These are phyloP conservation scores for Gallinago nigripennis DNA, from an alignment of 2,797 vertebrate species.

Conservation along the genomic window DNA sequence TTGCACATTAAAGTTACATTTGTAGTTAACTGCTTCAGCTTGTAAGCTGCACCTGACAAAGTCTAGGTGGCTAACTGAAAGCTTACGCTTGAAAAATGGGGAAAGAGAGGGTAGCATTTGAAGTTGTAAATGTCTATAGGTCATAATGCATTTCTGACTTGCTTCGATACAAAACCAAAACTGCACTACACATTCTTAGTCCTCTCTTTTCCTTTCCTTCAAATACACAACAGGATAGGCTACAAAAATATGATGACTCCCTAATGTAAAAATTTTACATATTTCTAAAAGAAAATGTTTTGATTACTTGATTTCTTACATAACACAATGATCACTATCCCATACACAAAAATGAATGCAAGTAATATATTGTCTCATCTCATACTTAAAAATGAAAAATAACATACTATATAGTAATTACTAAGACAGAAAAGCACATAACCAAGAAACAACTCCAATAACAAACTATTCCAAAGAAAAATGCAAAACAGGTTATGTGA, in stretches of 20 bases:
- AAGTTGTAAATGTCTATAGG: background rate
- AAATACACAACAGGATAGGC: background rate
- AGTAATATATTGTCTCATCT: background rate
- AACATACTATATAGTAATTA: background rate
- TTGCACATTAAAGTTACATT: background rate
- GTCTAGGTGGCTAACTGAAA: background rate
- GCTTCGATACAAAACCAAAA: background rate
- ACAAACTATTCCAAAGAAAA: background rate
- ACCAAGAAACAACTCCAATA: background rate
- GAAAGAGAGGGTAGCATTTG: background rate
- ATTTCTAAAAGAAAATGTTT: background rate
- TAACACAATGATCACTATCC: background rate
- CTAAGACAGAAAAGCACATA: background rate
- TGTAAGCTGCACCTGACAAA: background rate
- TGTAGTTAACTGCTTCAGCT: background rate
- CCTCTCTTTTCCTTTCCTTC: background rate
- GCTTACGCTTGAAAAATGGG: background rate
- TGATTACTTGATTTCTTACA: background rate
- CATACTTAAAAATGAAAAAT: background rate
- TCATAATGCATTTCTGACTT: background rate
- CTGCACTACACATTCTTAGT: background rate
- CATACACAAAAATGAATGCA: background rate
- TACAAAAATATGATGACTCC: background rate
- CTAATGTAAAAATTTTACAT: background rate
- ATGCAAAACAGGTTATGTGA: background rate